Conservation (phyloP, 2,888 invertebrate species). For the Rhabditoides inermis region DNA sequence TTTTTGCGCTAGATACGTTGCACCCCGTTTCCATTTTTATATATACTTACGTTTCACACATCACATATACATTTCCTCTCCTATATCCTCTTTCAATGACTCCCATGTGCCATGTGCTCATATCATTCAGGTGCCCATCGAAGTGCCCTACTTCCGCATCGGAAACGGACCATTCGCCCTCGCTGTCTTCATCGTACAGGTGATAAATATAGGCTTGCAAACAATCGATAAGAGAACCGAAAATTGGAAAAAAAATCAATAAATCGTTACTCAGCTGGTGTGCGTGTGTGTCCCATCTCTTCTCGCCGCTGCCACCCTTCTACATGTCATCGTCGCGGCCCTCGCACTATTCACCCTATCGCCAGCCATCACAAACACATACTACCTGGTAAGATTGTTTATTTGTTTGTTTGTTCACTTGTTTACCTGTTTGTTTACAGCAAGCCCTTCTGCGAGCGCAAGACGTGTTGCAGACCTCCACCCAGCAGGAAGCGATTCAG, state of each 20-base stretch:
- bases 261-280: conserved; percentile 20
- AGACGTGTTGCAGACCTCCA: conserved; percentile 28
- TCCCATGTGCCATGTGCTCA: not conserved
- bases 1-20: too few relatives aligned
- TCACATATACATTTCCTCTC: too few relatives aligned
- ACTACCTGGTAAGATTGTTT: conserved; percentile 36
- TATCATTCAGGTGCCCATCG: conserved; percentile 31
- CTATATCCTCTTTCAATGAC: too few relatives aligned
- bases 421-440: conserved; percentile 18
- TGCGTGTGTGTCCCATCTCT: conserved; percentile 36
- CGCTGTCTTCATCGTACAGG: conserved; percentile 46
- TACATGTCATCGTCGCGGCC: conserved; percentile 43
- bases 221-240: not conserved
- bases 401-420: not conserved
- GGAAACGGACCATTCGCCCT: conserved; percentile 48
- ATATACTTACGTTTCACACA: too few relatives aligned
- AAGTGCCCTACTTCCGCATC: conserved; percentile 47
- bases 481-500: conserved; percentile 27
- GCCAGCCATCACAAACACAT: conserved; percentile 47
- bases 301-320: conserved; percentile 35
- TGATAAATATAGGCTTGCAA: conserved; percentile 3
- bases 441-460: conserved; percentile 36
- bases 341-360: conserved; percentile 47
- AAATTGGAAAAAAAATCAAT: not conserved
- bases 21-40: too few relatives aligned